These are phyloP conservation scores for Deladenus siricidicola DNA, from an alignment of 2,888 invertebrate species.

Conservation along the genomic window DNA sequence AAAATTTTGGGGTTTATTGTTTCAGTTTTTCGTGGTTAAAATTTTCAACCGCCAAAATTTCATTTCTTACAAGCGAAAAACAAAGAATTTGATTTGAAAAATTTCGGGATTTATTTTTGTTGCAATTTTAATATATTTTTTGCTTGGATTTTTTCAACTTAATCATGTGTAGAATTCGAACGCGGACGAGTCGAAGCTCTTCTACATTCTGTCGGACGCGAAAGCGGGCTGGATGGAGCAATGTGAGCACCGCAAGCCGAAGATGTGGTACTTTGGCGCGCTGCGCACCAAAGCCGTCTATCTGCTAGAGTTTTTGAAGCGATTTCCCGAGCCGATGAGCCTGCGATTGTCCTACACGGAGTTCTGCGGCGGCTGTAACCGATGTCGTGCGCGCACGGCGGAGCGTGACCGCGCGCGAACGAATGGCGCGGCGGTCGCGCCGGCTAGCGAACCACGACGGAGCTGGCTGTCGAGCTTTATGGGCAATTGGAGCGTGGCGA, in stretches of 20 bases:
- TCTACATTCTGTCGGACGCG: conserved; percentile 36
- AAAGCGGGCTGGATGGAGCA: conserved; percentile 47
- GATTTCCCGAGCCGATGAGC: conserved; percentile 29
- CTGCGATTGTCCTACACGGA: conserved; percentile 33
- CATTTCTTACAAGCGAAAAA: background rate
- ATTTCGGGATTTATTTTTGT: too few relatives aligned
- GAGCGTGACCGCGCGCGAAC: background rate
- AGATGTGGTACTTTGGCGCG: conserved; percentile 46
- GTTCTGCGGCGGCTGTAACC: conserved; percentile 42
- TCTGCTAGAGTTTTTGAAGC: conserved; percentile 48
- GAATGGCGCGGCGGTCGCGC: background rate
- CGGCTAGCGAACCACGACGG: background rate
- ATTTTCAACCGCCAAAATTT: too few relatives aligned
- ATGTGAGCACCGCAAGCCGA: conserved; percentile 43
- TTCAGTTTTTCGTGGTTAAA: too few relatives aligned
- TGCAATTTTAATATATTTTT: too few relatives aligned
- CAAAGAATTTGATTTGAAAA: too few relatives aligned
- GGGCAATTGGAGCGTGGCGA: background rate
- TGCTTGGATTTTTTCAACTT: too few relatives aligned
- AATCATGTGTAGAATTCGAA: conserved; percentile 1
- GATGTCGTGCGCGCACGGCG: conserved; percentile 20
- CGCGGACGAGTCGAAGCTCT: conserved; percentile 5
- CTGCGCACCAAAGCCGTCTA: conserved; percentile 41
- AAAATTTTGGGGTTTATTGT: too few relatives aligned
- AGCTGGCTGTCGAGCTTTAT: background rate